phyloP scores from a whole-genome alignment of 1,140 invertebrate genomes.

The Mesaphorura yosii region DNA sequence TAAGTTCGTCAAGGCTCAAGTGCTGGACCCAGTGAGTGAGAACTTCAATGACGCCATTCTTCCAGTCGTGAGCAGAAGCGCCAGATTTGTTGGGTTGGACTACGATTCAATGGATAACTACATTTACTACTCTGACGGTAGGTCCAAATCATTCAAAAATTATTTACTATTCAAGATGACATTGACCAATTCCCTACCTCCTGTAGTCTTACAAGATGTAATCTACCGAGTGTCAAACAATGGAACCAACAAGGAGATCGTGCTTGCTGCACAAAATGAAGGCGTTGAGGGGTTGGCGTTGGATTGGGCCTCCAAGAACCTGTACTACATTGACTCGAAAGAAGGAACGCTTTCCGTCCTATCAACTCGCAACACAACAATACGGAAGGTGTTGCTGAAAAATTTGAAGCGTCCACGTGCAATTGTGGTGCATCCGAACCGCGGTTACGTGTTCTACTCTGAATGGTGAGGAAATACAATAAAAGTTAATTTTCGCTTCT shows the following conservation, averaged over 20 bases:
- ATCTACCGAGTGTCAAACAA: slow-evolving; percentile 84
- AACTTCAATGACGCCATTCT: slow-evolving; percentile 89
- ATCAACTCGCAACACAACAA: slow-evolving; percentile 69
- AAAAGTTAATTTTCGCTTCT: no score
- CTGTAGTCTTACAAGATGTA: slow-evolving; percentile 75
- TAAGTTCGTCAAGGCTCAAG: slow-evolving; percentile 89
- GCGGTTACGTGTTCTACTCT: slow-evolving; percentile 64
- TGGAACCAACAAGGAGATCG: slow-evolving; percentile 76
- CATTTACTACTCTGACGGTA: slow-evolving; percentile 83
- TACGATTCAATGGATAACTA: slow-evolving; percentile 83
- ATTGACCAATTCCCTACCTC: neutral
- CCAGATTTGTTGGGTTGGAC: slow-evolving; percentile 92
- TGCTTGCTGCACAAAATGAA: slow-evolving; percentile 90
- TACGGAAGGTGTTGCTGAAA: slow-evolving; percentile 69
- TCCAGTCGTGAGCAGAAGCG: slow-evolving; percentile 75
- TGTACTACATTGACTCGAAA: slow-evolving; percentile 95
- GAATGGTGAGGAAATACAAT: no score
- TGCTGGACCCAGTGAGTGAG: slow-evolving; percentile 74
- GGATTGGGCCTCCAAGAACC: slow-evolving; percentile 87
- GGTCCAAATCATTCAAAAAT: neutral
- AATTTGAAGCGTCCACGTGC: slow-evolving; percentile 83
- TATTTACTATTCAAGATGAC: neutral
- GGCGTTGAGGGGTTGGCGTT: slow-evolving; percentile 92
- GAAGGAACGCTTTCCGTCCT: slow-evolving; percentile 91
- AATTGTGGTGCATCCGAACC: slow-evolving; percentile 91